A percentile compares a stretch with the other conserved stretches of the same genome.
Conservation (phyloP, 2,888 invertebrate species). For the Incurvaria masculella region DNA sequence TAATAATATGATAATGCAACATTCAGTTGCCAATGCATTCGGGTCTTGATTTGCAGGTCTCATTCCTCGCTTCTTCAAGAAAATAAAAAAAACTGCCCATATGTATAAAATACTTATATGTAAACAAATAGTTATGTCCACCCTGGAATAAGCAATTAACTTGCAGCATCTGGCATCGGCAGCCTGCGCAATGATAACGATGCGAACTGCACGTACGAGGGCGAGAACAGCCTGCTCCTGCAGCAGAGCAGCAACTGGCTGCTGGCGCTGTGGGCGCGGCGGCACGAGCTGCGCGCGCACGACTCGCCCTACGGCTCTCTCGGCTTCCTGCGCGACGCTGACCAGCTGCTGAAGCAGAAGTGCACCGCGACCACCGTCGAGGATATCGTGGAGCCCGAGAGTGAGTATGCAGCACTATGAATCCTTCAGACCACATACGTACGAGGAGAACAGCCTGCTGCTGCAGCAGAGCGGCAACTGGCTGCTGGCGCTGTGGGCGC, state of each 20-base stretch:
- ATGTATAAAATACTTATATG: too few relatives aligned
- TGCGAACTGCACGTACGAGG: conserved; percentile 87
- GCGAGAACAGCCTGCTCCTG: conserved; percentile 85
- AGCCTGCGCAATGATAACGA: conserved; percentile 77
- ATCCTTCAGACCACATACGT: too few relatives aligned
- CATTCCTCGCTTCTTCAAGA: too few relatives aligned
- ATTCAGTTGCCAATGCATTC: too few relatives aligned
- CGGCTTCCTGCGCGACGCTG: conserved; percentile 59
- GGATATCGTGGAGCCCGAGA: conserved; percentile 49
- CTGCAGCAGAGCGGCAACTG: too few relatives aligned
- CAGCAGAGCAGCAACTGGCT: conserved; percentile 90
- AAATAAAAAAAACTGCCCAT: too few relatives aligned
- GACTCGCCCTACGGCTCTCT: conserved; percentile 64
- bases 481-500: too few relatives aligned
- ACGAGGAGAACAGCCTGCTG: too few relatives aligned
- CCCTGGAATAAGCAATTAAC: too few relatives aligned
- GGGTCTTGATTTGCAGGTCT: too few relatives aligned
- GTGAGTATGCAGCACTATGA: conserved; percentile 45
- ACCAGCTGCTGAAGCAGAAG: conserved; percentile 49
- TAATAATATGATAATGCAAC: too few relatives aligned
- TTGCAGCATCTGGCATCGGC: conserved; percentile 67
- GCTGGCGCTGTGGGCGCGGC: conserved; percentile 56
- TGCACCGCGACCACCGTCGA: conserved; percentile 46
- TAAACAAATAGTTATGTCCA: too few relatives aligned
- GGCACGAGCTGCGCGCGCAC: conserved; percentile 31